Evolutionary conservation across 2,113 vertebrate genomes (phyloP), one percentile per base, ranked within the genome.

Genomic region (Anarrhichthys ocellatus): DNA sequence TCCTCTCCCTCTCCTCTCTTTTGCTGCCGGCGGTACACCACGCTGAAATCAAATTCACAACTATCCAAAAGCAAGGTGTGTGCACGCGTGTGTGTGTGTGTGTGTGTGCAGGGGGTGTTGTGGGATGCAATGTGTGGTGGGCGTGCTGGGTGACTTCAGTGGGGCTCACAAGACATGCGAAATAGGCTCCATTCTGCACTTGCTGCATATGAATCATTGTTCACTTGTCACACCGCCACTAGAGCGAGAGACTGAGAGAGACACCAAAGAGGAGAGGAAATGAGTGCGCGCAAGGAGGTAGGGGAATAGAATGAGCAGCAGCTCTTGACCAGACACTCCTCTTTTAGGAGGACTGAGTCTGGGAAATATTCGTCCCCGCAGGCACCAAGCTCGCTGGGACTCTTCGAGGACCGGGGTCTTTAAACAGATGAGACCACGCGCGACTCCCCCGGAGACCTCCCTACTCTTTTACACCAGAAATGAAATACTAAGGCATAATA

Each of bases 291-390:
- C 64, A 67, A 66, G 76, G 71, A 73, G 78, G 79, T 40, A 66
- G 42, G 76, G 77, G 68, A 66, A 69, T 18, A 79, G 76, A 81
- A 80, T 74, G 89, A 91, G 72, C 71, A 87, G 76, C 73, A 63
- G 76, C 88, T 91, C 86, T 89, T 88, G 88, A 87, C 87, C 88
- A 87, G 85, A 89, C 82, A 82, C 76, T 85, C 34, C 64, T 84
- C 80, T 87, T 91, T 88, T 79, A 85, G 81, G 64, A 69, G 76
- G 71, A 85, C 71, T 73, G 73, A 81, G 69, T 76, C 67, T 62
- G 81, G 46, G 81, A 90, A 79, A 83, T 83, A 68, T 85, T 81
- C 9, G 34, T 82, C 80, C 84, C 88, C 83, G 70, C 40, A 76
- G 88, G 83, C 80, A 32, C 56, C 38, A 67, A 67, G 78, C 76